These are phyloP conservation scores for Noctuana brunneofusca DNA, from an alignment of 2,888 invertebrate genomes.

Conservation along the genomic window DNA sequence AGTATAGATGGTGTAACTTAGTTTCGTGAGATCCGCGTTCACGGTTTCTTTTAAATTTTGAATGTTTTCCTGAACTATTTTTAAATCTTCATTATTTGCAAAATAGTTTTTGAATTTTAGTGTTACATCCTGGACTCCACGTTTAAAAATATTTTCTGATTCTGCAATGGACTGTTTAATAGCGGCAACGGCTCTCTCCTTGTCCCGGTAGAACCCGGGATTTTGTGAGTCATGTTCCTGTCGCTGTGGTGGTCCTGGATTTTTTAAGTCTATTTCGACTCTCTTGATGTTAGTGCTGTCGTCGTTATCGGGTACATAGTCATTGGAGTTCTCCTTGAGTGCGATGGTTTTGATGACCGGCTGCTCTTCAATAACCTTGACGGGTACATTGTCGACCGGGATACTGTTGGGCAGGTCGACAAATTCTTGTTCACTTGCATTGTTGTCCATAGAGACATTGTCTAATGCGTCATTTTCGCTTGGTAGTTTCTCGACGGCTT, in stretches of 20 bases:
- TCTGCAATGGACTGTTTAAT: conserved; percentile 59
- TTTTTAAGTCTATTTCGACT: conserved; percentile 58
- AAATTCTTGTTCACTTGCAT: conserved; percentile 51
- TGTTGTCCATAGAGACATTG: conserved; percentile 48
- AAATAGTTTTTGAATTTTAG: conserved; percentile 59
- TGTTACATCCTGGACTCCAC: conserved; percentile 55
- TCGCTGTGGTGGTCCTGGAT: conserved; percentile 70
- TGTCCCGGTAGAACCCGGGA: conserved; percentile 56
- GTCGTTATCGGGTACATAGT: conserved; percentile 46
- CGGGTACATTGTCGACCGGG: conserved; percentile 55
- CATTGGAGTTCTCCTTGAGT: conserved; percentile 45
- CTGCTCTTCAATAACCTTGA: conserved; percentile 59
- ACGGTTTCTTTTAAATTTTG: conserved; percentile 57
- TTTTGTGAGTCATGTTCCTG: conserved; percentile 75
- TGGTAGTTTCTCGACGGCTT: conserved; percentile 47
- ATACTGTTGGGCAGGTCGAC: conserved; percentile 48
- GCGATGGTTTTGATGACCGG: conserved; percentile 46
- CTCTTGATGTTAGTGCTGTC: conserved; percentile 51
- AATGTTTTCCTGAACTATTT: conserved; percentile 55
- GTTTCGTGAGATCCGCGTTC: conserved; percentile 55
- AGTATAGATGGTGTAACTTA: conserved; percentile 57
- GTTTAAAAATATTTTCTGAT: conserved; percentile 49
- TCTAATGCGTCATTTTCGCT: conserved; percentile 46
- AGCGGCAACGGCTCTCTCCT: conserved; percentile 48
- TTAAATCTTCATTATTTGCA: conserved; percentile 54